phyloP scores from a whole-genome alignment of 2,113 vertebrate genomes.

The Galeopterus variegatus region DNA sequence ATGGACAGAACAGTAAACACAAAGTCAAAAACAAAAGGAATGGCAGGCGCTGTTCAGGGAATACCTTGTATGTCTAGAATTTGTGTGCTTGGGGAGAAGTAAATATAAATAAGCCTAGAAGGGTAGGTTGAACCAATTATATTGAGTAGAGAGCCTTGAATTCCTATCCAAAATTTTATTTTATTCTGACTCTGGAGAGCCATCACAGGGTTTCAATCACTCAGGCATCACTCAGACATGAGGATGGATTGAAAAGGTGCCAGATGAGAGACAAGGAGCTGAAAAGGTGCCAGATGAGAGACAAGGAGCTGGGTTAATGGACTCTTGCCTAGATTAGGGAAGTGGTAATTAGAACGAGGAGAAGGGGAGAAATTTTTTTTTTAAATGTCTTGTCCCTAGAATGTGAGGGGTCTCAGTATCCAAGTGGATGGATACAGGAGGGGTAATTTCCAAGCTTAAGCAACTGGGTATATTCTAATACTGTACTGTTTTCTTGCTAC shows the following conservation, averaged over 20 bases:
- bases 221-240: not conserved
- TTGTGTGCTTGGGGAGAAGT: not conserved
- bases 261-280: no score
- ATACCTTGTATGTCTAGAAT: not conserved
- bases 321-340: not conserved
- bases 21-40: constrained; percentile 38
- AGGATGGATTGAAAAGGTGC: not conserved
- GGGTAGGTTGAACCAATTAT: not conserved
- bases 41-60: not conserved
- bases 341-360: not conserved
- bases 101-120: not conserved
- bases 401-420: not conserved
- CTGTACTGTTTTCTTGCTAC: not conserved
- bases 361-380: not conserved
- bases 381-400: not conserved
- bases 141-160: not conserved
- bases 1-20: not conserved
- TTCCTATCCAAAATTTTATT: constrained; percentile 2
- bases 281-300: not conserved
- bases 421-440: not conserved
- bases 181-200: constrained; percentile 12
- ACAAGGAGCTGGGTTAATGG: not conserved
- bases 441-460: constrained; percentile 32
- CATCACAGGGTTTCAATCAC: not conserved
- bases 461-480: not conserved